Conservation (phyloP, 2,888 invertebrate species). For the Brachyptera risi region DNA sequence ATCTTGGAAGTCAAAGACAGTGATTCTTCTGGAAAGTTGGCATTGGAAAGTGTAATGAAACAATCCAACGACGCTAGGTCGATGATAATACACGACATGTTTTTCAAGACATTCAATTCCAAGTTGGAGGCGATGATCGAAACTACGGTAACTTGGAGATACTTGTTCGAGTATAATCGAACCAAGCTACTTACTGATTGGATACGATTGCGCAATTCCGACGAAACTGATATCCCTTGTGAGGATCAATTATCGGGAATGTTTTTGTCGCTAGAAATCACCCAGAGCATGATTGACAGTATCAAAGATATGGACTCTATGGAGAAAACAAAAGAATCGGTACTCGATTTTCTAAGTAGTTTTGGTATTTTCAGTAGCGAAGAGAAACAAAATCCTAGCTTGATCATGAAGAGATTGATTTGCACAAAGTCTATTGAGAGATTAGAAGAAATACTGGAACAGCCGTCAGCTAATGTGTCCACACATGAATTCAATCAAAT, state of each 20-base stretch:
- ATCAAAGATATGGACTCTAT: constrained; percentile 50
- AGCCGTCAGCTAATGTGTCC: constrained; percentile 39
- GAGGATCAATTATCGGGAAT: too few species aligned
- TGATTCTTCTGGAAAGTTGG: constrained; percentile 39
- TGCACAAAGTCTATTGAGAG: constrained; percentile 53
- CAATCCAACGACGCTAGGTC: constrained; percentile 53
- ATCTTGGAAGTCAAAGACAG: constrained; percentile 35
- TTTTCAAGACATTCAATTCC: constrained; percentile 55
- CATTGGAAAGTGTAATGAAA: constrained; percentile 49
- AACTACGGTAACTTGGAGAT: constrained; percentile 56
- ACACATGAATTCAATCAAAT: constrained; percentile 49
- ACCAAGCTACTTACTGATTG: constrained; percentile 56
- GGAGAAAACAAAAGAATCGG: constrained; percentile 51
- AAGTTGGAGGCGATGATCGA: constrained; percentile 50
- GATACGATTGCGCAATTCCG: constrained; percentile 55
- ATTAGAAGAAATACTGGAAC: constrained; percentile 51
- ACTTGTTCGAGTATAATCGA: constrained; percentile 56
- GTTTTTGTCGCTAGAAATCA: constrained; percentile 43
- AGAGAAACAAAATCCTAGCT: constrained; percentile 54
- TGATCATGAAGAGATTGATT: constrained; percentile 58
- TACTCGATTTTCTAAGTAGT: constrained; percentile 56
- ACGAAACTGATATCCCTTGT: constrained; percentile 41
- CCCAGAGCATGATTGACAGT: constrained; percentile 54
- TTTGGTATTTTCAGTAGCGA: constrained; percentile 39
- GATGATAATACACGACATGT: constrained; percentile 53